Conservation (phyloP, 2,113 vertebrate species). For the Ranitomeya variabilis region DNA sequence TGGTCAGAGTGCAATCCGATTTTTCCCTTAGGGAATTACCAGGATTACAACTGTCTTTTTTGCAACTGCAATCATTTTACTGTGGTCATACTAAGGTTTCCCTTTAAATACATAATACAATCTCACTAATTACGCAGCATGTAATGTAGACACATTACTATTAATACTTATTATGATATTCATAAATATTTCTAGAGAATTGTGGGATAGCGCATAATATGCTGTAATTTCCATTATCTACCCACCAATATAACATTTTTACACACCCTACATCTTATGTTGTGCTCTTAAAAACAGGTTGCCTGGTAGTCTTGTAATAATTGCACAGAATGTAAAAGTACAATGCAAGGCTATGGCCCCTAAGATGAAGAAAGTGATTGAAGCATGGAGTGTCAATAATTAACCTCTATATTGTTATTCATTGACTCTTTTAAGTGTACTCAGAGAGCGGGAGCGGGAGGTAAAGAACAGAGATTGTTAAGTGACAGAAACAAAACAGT, state of each 20-base stretch:
- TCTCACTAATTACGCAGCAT: background rate
- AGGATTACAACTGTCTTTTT: too few relatives aligned
- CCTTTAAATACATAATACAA: background rate
- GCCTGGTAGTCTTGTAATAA: constrained; percentile 3
- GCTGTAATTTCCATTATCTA: constrained; percentile 4
- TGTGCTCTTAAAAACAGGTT: constrained; percentile 14
- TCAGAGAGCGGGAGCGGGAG: background rate
- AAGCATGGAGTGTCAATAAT: constrained; percentile 21
- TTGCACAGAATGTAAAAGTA: constrained; percentile 20
- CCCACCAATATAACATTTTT: background rate
- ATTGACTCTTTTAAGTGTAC: constrained; percentile 12
- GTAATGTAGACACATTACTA: background rate
- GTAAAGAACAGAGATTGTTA: constrained; percentile 3
- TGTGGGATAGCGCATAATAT: background rate
- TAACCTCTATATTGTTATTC: constrained; percentile 33
- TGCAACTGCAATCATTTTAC: too few relatives aligned
- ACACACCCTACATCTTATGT: background rate
- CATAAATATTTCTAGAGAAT: background rate
- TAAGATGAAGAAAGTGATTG: background rate
- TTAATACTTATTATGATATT: background rate
- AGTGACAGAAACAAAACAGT: constrained; percentile 18
- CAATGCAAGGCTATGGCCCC: constrained; percentile 9
- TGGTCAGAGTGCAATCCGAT: too few relatives aligned
- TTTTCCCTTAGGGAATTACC: too few relatives aligned
- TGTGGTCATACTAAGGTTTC: background rate